Evolutionary conservation across 2,797 vertebrate genomes (phyloP), one percentile per base, ranked within the genome.

Genomic region (Momotus momota): DNA sequence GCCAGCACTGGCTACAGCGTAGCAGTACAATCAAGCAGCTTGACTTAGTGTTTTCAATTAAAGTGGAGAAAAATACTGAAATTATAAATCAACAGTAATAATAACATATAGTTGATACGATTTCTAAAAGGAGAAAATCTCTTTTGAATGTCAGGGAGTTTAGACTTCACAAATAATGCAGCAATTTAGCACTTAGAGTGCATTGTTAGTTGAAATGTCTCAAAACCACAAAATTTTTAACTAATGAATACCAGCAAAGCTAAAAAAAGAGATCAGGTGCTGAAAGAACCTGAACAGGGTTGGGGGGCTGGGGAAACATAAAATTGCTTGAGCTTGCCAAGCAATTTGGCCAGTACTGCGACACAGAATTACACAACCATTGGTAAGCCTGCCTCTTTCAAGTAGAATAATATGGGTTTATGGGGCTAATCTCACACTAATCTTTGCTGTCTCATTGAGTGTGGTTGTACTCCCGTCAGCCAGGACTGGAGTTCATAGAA

Each of bases 361-460:
- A 40, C 58, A 49, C 26, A 35, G 64, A 88, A 74, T 94, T 94
- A 80, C 65, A 66, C 80, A 94, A 88, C 77, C 60, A 16, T 64
- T 40, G 49, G 73, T 84, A 95, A 96, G 65, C 80, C 77, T 81
- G 64, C 82, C 73, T 86, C 48, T 94, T 90, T 80, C 71, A 93
- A 55, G n/a, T 88, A 79, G 88, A 96, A 96, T 92, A 94, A 88
- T 79, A 80, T 1, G 11, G 80, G 25, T 45, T 90, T 93, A 46
- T 70, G 40, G 73, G 51, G 43, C 87, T 97, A 90, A 94, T 94
- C 89, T 95, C 87, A n/a, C 38, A 14, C 51, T 96, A 81, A 96
- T 95, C 88, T 96, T 65, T 73, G 54, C 75, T 89, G 62, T 93
- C 77, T 48, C 77, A 65, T 13, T 77, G 70, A 74, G 45, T 91